These are phyloP conservation scores for Diploptera punctata DNA, from an alignment of 2,888 invertebrate genomes.

Conservation along the genomic window DNA sequence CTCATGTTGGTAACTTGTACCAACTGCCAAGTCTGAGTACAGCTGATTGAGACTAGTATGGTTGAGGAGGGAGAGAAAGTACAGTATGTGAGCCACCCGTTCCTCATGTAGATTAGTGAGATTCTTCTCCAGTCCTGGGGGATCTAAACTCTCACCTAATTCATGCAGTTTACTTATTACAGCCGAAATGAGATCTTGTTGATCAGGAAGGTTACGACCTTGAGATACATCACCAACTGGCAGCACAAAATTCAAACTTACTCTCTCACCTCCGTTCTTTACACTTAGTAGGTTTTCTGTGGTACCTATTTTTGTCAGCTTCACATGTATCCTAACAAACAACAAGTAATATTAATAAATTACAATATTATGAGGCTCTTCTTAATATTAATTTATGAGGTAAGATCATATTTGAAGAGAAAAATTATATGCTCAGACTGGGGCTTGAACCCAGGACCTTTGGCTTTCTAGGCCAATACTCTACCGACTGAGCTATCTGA, in stretches of 20 bases:
- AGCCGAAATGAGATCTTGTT: background rate
- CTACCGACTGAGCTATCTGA: too few relatives aligned
- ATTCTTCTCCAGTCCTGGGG: conserved; percentile 51
- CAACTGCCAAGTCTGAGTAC: conserved; percentile 52
- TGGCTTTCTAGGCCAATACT: too few relatives aligned
- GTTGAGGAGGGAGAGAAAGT: conserved; percentile 55
- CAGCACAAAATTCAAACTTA: background rate
- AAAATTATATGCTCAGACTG: too few relatives aligned
- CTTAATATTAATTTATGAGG: too few relatives aligned
- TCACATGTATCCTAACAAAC: background rate
- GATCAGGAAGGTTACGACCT: conserved; percentile 29
- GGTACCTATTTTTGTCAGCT: background rate
- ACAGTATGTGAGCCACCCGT: conserved; percentile 49
- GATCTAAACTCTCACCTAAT: conserved; percentile 52
- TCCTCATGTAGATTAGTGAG: conserved; percentile 51
- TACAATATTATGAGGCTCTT: too few relatives aligned
- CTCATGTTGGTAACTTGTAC: conserved; percentile 77
- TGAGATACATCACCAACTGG: conserved; percentile 23
- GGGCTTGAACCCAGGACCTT: too few relatives aligned
- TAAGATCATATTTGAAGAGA: too few relatives aligned
- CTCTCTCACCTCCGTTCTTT: background rate
- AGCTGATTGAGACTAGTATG: conserved; percentile 52
- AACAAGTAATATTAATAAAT: too few relatives aligned
- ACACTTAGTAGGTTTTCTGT: background rate
- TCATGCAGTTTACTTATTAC: conserved; percentile 48